phyloP scores from a whole-genome alignment of 2,888 invertebrate genomes.

The Platerodrilus igneus region DNA sequence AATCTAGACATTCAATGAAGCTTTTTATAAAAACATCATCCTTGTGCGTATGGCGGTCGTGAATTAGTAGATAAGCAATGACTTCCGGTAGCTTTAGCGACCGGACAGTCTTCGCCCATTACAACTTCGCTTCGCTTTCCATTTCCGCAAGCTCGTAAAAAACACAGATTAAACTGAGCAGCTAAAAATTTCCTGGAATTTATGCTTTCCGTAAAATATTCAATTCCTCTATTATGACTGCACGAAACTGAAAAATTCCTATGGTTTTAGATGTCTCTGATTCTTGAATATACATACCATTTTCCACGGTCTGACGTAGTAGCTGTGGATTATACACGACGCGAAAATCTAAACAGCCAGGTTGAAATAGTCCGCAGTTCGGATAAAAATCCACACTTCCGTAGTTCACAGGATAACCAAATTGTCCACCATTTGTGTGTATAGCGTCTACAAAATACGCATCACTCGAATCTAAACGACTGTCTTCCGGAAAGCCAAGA shows the following conservation, averaged over 20 bases:
- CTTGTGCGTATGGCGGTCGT: conserved; percentile 11
- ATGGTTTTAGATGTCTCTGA: background rate
- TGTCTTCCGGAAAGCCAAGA: conserved; percentile 35
- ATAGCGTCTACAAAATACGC: conserved; percentile 67
- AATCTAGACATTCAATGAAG: too few species aligned
- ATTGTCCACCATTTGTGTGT: conserved; percentile 66
- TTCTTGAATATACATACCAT: conserved; percentile 10
- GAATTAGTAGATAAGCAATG: conserved; percentile 16
- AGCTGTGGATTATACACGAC: conserved; percentile 6
- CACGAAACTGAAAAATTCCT: conserved; percentile 15
- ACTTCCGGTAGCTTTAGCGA: conserved; percentile 10
- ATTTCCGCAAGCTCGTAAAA: conserved; percentile 8
- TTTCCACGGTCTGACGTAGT: conserved; percentile 13
- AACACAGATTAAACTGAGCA: conserved; percentile 8
- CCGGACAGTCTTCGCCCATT: conserved; percentile 18
- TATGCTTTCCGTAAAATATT: conserved; percentile 16
- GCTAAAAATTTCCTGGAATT: conserved; percentile 17
- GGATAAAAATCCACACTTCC: conserved; percentile 70
- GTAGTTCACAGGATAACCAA: conserved; percentile 61
- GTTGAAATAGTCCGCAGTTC: conserved; percentile 66
- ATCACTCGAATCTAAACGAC: conserved; percentile 60
- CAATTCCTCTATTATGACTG: conserved; percentile 15
- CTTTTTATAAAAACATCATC: too few species aligned
- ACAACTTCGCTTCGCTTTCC: conserved; percentile 9
- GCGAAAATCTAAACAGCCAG: conserved; percentile 52